Percentiles rank a stretch among this genome's conserved stretches.
Evolutionary conservation across 2,797 vertebrate species (phyloP).

Genomic region (Rachycentron canadum): DNA sequence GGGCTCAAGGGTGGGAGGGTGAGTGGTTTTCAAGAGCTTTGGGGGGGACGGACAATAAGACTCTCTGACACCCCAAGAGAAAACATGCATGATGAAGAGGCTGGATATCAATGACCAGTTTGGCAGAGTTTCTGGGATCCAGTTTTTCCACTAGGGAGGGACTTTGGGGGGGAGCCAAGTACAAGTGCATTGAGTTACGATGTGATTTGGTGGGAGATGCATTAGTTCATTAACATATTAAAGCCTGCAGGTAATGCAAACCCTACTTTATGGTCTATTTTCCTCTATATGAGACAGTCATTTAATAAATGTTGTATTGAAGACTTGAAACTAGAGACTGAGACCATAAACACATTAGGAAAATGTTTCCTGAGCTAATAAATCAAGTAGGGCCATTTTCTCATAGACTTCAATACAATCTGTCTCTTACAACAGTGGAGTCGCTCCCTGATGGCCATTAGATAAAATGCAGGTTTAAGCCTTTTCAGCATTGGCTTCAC

Average conservation of each 20-base stretch:
- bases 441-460: no score
- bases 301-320: no score
- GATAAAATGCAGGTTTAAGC: no score
- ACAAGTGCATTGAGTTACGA: slow-evolving; percentile 29
- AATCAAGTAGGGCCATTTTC: no score
- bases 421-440: no score
- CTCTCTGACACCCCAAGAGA: slow-evolving; percentile 64
- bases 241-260: no score
- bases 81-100: slow-evolving; percentile 51
- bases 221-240: not conserved
- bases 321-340: no score
- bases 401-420: no score
- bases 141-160: slow-evolving; percentile 18
- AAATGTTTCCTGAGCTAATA: no score
- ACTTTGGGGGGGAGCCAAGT: slow-evolving; percentile 12
- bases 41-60: slow-evolving; percentile 55
- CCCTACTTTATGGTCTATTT: not conserved
- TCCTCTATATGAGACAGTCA: no score
- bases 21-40: slow-evolving; percentile 38
- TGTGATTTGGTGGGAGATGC: slow-evolving; percentile 9
- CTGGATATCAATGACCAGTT: slow-evolving; percentile 54
- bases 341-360: no score
- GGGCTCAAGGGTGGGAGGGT: slow-evolving; percentile 40
- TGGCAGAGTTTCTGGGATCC: slow-evolving; percentile 45
- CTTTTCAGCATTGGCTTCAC: no score